Base-by-base conservation (phyloP, 2,888 invertebrate species). In the Malacosoma neustria region DNA sequence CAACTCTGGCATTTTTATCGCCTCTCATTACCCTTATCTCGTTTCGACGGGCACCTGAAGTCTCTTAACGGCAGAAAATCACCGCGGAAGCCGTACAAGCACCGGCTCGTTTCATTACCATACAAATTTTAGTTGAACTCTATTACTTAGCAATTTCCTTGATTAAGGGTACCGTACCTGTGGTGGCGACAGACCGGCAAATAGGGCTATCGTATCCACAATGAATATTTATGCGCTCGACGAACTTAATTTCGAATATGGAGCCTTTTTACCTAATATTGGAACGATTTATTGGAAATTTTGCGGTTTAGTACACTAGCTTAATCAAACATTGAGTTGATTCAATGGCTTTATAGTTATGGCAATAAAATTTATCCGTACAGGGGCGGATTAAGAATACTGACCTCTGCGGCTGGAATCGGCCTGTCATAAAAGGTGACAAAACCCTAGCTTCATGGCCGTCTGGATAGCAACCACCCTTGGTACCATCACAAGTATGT, bases 81-180 rank as follows among this genome's bases (percentile, higher is more conserved):
- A 57, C 54, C 48, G 45, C 43, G 51, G 55, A 44, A 50, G 56
- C 51, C 48, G 44, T 46, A 57, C 50, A 54, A 55, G 53, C 53
- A 49, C 45, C 41, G 48, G 49, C 51, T 48, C 47, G 52, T 63
- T 67, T 61, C 62, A 73, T 73, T 75, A 72, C 57, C 65, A 71
- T 70, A 72, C 62, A 74, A 70, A 75, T 68, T 73, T 72, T 64
- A 62, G 65, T 63, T 59, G 54, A 53, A 54, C 62, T 60, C 61
- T 66, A 73, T 74, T 75, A 71, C 67, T 72, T 68, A 66, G 72
- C 68, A 72, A 74, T 79, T 74, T 74, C 57, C 63, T 63, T 71
- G 72, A 73, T 74, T 76, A 76, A 72, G 68, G 66, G 67, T 64
- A 61, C 65, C 47, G 50, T 55, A 57, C 55, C 60, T 64, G 54